Evolutionary conservation across 1,140 invertebrate species (phyloP).

Genomic region (Delia radicum): DNA sequence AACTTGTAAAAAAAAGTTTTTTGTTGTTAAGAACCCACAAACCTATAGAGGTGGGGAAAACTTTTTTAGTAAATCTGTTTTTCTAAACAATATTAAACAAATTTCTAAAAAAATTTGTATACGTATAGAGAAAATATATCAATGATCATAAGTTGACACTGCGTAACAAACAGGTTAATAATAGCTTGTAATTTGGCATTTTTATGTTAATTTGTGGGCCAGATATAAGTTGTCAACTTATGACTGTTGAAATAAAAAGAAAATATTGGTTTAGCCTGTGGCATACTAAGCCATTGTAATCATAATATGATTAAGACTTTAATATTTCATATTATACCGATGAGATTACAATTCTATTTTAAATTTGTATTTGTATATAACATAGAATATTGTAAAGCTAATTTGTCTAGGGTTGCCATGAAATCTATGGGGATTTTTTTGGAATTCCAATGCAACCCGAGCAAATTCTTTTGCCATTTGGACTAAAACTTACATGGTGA

Average conservation of each 20-base stretch:
- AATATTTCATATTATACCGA: neutral
- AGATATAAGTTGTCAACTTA: no score
- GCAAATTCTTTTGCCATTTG: no score
- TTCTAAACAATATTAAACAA: neutral
- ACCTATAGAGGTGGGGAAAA: neutral
- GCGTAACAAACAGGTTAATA: neutral
- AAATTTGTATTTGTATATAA: no score
- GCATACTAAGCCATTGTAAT: constrained; percentile 9
- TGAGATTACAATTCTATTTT: neutral
- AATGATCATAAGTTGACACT: neutral
- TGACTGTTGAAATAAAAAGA: no score
- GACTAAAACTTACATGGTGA: no score
- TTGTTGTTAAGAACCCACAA: neutral
- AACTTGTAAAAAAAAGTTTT: neutral
- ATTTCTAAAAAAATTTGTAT: neutral
- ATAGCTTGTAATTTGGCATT: no score
- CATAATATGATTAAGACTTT: constrained; percentile 16
- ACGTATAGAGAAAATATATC: no score
- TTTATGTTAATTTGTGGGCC: no score
- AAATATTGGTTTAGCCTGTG: neutral
- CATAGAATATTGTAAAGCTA: no score
- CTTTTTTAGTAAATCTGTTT: neutral
- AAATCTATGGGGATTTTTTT: no score
- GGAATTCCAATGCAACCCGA: no score
- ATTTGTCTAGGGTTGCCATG: no score